A percentile compares a stretch with the other conserved stretches of the same genome.
Evolutionary conservation across 2,888 invertebrate genomes (phyloP).

Genomic region (Phyllotreta striolata): DNA sequence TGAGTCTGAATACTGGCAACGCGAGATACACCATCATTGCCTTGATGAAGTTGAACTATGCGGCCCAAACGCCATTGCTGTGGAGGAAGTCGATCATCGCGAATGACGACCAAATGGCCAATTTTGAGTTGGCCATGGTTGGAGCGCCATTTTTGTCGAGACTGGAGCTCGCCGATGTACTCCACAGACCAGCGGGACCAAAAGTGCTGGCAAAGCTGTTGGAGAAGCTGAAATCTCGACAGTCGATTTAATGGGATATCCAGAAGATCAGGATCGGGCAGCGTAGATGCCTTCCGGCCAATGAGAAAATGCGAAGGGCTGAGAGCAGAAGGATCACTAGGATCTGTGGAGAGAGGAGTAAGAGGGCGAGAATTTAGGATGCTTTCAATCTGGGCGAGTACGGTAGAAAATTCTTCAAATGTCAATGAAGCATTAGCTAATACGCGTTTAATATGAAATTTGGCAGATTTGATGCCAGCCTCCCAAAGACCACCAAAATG

Average conservation of each 20-base stretch:
- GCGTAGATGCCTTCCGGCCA: slow-evolving; percentile 40
- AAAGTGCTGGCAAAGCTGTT: slow-evolving; percentile 43
- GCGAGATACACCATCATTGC: slow-evolving; percentile 9
- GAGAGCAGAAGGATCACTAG: slow-evolving; percentile 43
- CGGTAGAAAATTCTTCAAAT: slow-evolving; percentile 50
- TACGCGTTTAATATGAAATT: no score
- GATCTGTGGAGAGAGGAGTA: slow-evolving; percentile 44
- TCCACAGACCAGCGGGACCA: slow-evolving; percentile 46
- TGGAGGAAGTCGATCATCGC: slow-evolving; percentile 47
- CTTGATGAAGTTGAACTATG: slow-evolving; percentile 45
- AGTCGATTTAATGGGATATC: slow-evolving; percentile 37
- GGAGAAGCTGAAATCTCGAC: slow-evolving; percentile 41
- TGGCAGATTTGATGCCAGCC: no score
- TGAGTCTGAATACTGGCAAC: no score
- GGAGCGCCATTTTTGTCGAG: slow-evolving; percentile 38
- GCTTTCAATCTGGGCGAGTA: slow-evolving; percentile 50
- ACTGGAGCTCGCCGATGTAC: slow-evolving; percentile 46
- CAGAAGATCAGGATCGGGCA: slow-evolving; percentile 37
- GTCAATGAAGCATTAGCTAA: no score
- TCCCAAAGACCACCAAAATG: no score
- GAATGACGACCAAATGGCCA: slow-evolving; percentile 47
- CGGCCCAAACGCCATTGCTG: slow-evolving; percentile 44
- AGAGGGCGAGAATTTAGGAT: slow-evolving; percentile 52
- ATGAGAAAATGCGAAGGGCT: slow-evolving; percentile 51
- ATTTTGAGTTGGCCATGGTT: slow-evolving; percentile 32